Percentiles rank a stretch among this genome's conserved stretches.
phyloP scores from a whole-genome alignment of 30 jellyfish, hydroid and myxozoan species.

The Chrysaora quinquecirrha region DNA sequence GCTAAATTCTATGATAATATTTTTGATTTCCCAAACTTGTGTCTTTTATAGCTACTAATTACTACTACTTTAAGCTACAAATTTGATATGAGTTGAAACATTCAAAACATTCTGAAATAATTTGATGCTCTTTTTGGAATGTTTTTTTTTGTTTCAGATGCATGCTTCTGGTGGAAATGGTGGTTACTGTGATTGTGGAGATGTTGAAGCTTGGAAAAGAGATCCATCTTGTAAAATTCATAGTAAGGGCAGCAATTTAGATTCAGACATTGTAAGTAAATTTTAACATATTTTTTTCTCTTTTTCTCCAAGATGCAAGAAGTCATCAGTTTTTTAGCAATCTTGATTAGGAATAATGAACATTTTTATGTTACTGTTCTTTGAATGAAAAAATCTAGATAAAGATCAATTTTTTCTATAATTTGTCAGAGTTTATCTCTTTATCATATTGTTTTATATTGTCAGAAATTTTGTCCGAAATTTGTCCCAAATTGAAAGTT shows the following conservation, averaged over 20 bases:
- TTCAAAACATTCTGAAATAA: not conserved
- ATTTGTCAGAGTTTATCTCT: too few species aligned
- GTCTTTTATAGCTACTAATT: too few species aligned
- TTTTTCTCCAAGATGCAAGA: not conserved
- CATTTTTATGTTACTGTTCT: not conserved
- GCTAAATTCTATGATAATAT: too few species aligned
- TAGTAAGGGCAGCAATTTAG: constrained; percentile 49
- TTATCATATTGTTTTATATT: too few species aligned
- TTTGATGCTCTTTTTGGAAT: not conserved
- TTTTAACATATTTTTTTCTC: not conserved
- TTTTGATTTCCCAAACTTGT: too few species aligned
- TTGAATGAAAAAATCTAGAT: too few species aligned
- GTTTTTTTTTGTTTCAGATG: constrained; percentile 49
- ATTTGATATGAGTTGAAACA: not conserved
- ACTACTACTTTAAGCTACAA: not conserved
- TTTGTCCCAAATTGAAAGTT: too few species aligned
- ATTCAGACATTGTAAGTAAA: constrained; percentile 46
- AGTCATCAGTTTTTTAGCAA: too few species aligned
- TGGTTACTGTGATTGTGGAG: constrained; percentile 99
- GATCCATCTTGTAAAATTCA: constrained; percentile 91
- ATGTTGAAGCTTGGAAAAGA: constrained; percentile 90
- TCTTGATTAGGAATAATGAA: not conserved
- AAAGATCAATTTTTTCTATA: not conserved
- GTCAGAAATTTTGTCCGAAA: too few species aligned
- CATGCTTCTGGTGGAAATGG: constrained; percentile 96